These are phyloP conservation scores for Chelonia mydas DNA, from an alignment of 2,797 vertebrate genomes.

Conservation along the genomic window DNA sequence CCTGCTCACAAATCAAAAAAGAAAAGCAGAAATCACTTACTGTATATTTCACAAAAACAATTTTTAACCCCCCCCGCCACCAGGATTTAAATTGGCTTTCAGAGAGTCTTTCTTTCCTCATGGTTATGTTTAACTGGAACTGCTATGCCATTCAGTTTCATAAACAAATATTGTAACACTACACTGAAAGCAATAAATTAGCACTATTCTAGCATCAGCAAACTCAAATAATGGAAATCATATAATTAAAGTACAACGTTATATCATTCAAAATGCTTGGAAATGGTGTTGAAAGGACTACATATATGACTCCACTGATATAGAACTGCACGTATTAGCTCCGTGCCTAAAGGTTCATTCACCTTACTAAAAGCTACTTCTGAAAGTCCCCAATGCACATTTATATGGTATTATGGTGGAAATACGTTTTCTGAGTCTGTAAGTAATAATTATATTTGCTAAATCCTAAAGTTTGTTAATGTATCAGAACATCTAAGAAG, in stretches of 20 bases:
- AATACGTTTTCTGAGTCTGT: not conserved
- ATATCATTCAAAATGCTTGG: not conserved
- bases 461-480: constrained; percentile 18
- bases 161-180: not conserved
- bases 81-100: constrained; percentile 13
- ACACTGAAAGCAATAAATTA: constrained; percentile 24
- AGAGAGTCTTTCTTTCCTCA: not conserved
- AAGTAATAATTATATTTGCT: constrained; percentile 15
- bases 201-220: not conserved
- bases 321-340: not conserved
- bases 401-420: not conserved
- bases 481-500: constrained; percentile 1
- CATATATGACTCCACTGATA: not conserved
- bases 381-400: not conserved
- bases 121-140: not conserved
- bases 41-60: not conserved
- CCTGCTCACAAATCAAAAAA: not conserved
- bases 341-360: not conserved
- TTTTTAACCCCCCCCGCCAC: not conserved
- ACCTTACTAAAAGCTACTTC: constrained; percentile 12
- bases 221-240: constrained; percentile 24
- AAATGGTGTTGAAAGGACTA: not conserved
- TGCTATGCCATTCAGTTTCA: not conserved
- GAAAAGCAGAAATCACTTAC: not conserved
- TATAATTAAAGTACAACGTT: not conserved